Base-by-base conservation (phyloP, 1,140 invertebrate genomes). In the Calephelis virginiensis region DNA sequence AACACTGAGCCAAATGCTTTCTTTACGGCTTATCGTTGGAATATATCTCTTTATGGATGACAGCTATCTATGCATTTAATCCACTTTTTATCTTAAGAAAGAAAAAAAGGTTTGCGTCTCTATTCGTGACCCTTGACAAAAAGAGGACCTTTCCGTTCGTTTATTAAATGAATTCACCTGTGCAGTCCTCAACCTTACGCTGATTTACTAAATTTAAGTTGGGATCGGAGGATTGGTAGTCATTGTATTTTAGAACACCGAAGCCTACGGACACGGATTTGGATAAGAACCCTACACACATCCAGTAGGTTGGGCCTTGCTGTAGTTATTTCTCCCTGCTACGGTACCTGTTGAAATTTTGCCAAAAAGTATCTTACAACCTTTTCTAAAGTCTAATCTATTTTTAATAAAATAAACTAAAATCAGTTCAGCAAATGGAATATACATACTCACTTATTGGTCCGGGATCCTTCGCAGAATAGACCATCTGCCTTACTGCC, bases 41-140 rank as follows among this genome's bases (percentile, higher is more conserved):
- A 81, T 71, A 72, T 80, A 89, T 89, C 84, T 86, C 80, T 87
- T 89, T 87, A 86, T 85, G 79, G 82, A 69, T 77, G 76, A 76
- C 76, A 70, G 78, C 78, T 89, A 87, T 87, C 85, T 84, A 76
- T 81, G 81, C 82, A 82, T 89, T 89, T 87, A 89, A 87, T 89
- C 86, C 85, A 78, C 71, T 83, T 85, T 85, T 88, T 86, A 82
- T 85, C 78, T 86, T 76, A 81, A 82, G 80, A 81, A 79, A 81
- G 77, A 75, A 80, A 83, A 84, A 76, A 78, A 64, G 75, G 71
- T 71, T 73, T 80, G 67, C 69, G 77, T 79, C 79, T 78, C 85
- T 83, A 81, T 83, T 77, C 78, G 67, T 70, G 76, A 77, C 78
- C 78, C 70, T 64, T 80, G 83, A 88, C 84, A 84, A 79, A 75